These are phyloP conservation scores for Tipula confusa DNA, from an alignment of 2,888 invertebrate genomes.

Conservation along the genomic window DNA sequence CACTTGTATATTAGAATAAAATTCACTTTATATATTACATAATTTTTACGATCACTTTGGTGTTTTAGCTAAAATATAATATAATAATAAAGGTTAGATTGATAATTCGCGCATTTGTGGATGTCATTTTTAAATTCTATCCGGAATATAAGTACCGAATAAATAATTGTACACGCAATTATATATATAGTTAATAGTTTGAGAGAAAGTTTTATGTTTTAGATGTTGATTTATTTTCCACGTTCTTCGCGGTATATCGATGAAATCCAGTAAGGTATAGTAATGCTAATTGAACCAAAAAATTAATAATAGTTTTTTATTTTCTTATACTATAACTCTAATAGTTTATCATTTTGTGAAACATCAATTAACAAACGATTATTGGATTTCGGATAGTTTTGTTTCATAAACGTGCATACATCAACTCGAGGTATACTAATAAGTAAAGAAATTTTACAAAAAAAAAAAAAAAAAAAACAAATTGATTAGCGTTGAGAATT, in stretches of 20 bases:
- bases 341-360: not conserved
- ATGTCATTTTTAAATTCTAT: not conserved
- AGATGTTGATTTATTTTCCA: not conserved
- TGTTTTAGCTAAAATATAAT: not conserved
- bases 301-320: not conserved
- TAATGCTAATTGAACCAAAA: conserved; percentile 8
- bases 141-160: not conserved
- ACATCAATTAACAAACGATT: not conserved
- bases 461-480: not conserved
- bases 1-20: not conserved
- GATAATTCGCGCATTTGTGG: not conserved
- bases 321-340: not conserved
- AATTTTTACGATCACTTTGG: not conserved
- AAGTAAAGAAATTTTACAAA: not conserved
- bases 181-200: not conserved
- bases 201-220: not conserved
- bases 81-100: not conserved
- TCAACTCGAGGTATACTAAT: not conserved
- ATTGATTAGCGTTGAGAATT: conserved; percentile 20
- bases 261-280: not conserved
- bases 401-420: not conserved
- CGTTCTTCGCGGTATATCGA: not conserved
- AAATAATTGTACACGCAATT: not conserved
- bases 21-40: not conserved
- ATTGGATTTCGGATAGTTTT: not conserved